Percentiles rank a stretch among this genome's conserved stretches.
phyloP scores from a whole-genome alignment of 2,888 invertebrate species.

The Caenorhabditis japonica region DNA sequence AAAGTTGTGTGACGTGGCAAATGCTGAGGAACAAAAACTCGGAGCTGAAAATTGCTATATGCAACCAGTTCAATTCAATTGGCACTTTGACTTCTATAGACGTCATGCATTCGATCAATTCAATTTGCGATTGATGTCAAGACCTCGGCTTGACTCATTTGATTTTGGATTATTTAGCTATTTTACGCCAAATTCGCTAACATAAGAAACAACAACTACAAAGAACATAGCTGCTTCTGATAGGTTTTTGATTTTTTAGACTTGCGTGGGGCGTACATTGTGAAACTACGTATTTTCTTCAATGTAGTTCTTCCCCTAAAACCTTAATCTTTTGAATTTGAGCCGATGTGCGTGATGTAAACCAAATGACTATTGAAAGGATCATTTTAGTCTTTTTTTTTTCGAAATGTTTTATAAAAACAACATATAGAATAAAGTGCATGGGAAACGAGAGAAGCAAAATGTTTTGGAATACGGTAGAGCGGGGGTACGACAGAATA shows the following conservation, averaged over 20 bases:
- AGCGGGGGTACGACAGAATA: no score
- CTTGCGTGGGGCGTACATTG: conserved; percentile 1
- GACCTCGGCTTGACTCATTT: conserved; percentile 24
- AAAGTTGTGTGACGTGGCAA: conserved; percentile 16
- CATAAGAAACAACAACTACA: conserved; percentile 27
- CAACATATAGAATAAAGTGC: no score
- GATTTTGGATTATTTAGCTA: not conserved
- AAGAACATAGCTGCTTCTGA: conserved; percentile 19
- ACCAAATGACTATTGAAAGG: no score
- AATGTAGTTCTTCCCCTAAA: conserved; percentile 19
- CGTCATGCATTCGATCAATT: conserved; percentile 22
- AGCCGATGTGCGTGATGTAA: no score
- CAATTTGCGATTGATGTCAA: no score
- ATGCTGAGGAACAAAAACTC: conserved; percentile 4
- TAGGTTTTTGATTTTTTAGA: conserved; percentile 27
- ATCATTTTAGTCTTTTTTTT: no score
- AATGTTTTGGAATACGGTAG: no score
- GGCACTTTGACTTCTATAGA: conserved; percentile 1
- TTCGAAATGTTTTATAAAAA: no score
- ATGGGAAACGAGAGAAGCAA: no score
- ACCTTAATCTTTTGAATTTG: no score
- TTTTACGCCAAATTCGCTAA: conserved; percentile 8
- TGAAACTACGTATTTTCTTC: conserved; percentile 13
- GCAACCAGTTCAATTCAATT: conserved; percentile 30
- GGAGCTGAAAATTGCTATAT: not conserved